Conservation (phyloP, 2,113 vertebrate genomes). For the Python bivittatus region DNA sequence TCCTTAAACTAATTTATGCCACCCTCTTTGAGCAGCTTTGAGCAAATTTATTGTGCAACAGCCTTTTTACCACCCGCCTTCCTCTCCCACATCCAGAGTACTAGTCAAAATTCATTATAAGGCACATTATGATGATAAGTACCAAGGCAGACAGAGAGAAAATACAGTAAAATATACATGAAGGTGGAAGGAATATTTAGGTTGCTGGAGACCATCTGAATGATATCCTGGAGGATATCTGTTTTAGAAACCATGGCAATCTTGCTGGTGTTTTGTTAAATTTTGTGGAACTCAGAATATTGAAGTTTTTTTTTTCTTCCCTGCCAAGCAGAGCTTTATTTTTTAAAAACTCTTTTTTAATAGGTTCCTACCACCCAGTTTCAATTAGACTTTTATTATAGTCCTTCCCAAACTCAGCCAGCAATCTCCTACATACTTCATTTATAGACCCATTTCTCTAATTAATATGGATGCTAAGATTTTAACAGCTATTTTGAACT, state of each 20-base stretch:
- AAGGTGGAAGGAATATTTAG: slow-evolving; percentile 36
- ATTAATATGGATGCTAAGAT: background rate
- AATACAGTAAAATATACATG: slow-evolving; percentile 54
- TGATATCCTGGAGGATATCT: slow-evolving; percentile 23
- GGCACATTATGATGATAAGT: slow-evolving; percentile 44
- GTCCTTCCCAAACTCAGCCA: background rate
- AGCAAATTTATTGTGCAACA: slow-evolving; percentile 15
- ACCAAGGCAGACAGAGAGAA: slow-evolving; percentile 24
- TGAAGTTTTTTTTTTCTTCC: background rate
- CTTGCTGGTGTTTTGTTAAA: background rate
- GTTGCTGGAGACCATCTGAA: slow-evolving; percentile 19
- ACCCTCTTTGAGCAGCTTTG: background rate
- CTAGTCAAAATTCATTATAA: slow-evolving; percentile 51
- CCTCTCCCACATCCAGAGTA: background rate
- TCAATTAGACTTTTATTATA: background rate
- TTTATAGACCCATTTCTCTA: background rate
- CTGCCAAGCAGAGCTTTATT: background rate
- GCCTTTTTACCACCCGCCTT: background rate
- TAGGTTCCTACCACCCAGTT: background rate
- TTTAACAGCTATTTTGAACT: background rate
- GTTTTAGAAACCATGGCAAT: background rate
- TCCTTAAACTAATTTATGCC: background rate
- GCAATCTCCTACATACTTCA: background rate
- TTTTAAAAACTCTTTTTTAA: background rate
- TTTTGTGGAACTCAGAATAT: background rate